Conservation (phyloP, 1,140 invertebrate species). For the Drosophila punjabiensis region DNA sequence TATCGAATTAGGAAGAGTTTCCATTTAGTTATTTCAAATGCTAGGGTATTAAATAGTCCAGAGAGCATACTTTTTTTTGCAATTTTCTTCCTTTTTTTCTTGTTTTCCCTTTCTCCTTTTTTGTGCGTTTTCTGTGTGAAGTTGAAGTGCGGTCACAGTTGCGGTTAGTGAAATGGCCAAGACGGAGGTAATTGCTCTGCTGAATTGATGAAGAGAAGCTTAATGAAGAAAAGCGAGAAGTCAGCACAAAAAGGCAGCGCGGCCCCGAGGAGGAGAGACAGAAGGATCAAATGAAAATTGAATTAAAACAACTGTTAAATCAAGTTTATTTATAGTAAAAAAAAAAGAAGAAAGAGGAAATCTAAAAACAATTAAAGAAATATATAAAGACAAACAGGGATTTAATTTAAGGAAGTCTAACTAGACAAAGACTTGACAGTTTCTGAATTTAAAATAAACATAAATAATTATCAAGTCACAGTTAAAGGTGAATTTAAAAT, state of each 20-base stretch:
- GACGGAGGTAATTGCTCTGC: conserved; percentile 45
- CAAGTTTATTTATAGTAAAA: background rate
- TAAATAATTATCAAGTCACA: background rate
- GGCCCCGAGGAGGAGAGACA: background rate
- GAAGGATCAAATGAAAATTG: background rate
- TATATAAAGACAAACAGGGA: background rate
- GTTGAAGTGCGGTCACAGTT: conserved; percentile 52
- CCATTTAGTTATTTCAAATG: background rate
- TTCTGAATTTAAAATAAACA: background rate
- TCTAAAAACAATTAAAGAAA: background rate
- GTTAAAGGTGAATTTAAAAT: background rate
- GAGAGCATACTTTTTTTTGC: background rate
- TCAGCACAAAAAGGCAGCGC: conserved; percentile 10
- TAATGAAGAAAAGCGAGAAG: conserved; percentile 40
- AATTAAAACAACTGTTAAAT: conserved; percentile 14
- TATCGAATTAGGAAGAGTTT: background rate
- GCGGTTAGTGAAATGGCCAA: conserved; percentile 43
- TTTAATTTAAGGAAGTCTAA: no score
- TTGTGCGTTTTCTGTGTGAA: conserved; percentile 16
- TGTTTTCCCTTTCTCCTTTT: background rate
- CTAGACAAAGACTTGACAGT: background rate
- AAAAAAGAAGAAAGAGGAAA: background rate
- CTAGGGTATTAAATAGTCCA: background rate
- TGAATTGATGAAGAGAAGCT: conserved; percentile 50
- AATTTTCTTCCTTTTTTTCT: background rate